Percentiles rank a stretch among this genome's conserved stretches.
phyloP scores from a whole-genome alignment of 2,113 vertebrate genomes.

The Rhabdomys dilectus region DNA sequence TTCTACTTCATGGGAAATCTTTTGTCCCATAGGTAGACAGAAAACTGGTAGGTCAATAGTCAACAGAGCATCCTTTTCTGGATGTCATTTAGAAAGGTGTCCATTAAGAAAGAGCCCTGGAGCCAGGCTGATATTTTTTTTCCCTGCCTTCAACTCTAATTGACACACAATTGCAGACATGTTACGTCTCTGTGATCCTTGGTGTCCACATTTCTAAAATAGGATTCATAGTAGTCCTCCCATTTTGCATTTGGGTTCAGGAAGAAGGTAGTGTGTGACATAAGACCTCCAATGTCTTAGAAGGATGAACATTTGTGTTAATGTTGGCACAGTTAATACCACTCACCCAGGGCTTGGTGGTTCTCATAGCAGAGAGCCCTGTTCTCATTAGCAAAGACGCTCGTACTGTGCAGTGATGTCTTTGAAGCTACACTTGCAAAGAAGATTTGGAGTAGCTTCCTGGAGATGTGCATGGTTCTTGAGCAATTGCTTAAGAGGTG shows the following conservation, averaged over 20 bases:
- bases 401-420: neutral
- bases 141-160: neutral
- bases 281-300: neutral
- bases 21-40: neutral
- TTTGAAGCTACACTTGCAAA: neutral
- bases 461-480: neutral
- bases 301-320: neutral
- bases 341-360: too few relatives aligned
- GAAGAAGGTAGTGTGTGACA: neutral
- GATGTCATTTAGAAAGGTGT: neutral
- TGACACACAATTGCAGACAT: neutral
- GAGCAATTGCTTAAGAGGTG: neutral
- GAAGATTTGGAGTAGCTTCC: neutral
- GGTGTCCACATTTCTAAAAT: neutral
- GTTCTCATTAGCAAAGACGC: neutral
- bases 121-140: neutral
- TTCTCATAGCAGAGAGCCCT: neutral
- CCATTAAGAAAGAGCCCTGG: neutral
- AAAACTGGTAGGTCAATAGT: neutral
- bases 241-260: neutral
- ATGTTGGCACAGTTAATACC: neutral
- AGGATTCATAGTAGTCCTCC: neutral
- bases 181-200: neutral
- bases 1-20: neutral
- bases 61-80: neutral